These are phyloP conservation scores for Leiothrix lutea DNA, from an alignment of 2,113 vertebrate species.

Conservation along the genomic window DNA sequence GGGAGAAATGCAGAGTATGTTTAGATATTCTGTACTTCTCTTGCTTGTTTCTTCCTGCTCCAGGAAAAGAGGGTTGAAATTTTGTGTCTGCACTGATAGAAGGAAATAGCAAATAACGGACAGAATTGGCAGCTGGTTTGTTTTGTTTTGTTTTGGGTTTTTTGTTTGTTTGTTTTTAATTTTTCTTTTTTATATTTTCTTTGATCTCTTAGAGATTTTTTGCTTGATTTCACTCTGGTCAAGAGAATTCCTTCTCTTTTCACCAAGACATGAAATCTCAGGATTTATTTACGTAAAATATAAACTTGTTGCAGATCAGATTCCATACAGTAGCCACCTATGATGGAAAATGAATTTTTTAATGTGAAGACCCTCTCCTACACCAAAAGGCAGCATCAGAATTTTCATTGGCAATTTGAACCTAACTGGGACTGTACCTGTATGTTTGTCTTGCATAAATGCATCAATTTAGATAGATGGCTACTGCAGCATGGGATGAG, in stretches of 20 bases:
- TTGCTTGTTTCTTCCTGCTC: not conserved
- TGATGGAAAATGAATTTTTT: not conserved
- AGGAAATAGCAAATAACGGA: not conserved
- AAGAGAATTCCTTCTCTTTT: not conserved
- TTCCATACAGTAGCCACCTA: not conserved
- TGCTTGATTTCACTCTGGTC: not conserved
- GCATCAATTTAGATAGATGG: fast-evolving
- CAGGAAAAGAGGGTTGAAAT: not conserved
- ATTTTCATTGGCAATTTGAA: not conserved
- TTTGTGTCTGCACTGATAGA: not conserved
- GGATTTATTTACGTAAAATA: not conserved
- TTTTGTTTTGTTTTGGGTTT: too few species aligned
- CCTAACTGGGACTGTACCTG: not conserved
- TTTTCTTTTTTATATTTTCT: not conserved
- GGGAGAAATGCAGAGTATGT: not conserved
- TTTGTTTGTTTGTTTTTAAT: not conserved
- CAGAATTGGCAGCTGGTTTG: not conserved
- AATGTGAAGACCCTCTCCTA: not conserved
- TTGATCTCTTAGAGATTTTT: not conserved
- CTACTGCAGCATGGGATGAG: not conserved
- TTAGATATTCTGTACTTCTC: not conserved
- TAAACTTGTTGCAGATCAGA: not conserved
- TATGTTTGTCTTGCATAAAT: not conserved
- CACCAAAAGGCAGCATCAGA: not conserved
- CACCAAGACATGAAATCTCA: not conserved